Evolutionary conservation across 2,888 invertebrate species (phyloP), one percentile per base, ranked within the genome.

Genomic region (Metellina segmentata): DNA sequence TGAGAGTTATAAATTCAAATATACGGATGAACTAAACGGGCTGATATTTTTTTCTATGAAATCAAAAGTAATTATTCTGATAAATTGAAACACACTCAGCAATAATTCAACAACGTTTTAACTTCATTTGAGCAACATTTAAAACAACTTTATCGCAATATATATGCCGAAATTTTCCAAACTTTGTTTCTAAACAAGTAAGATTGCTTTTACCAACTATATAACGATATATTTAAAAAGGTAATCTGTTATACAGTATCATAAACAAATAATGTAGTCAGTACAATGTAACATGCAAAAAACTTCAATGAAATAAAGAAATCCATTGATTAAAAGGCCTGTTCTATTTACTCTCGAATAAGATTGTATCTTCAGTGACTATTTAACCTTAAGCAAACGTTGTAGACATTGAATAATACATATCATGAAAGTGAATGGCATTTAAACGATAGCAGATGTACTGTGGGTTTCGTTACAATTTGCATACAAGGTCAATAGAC

Each of bases 401-500:
- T 34, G 13, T n/a, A 11, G 9, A 52, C 20, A 49, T 71, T 82
- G 82, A 82, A 82, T 81, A 70, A 81, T 72, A 49, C 52, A 72
- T 82, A 9, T 11, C 51, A 16, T 11, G 82, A 82, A 82, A 82
- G 82, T 82, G 82, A 82, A 82, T 51, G 82, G 70, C 82, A 71
- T 52, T 82, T 72, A 82, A 82, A 52, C 19, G 82, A 82, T 19
- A 72, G 82, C 82, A 82, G 82, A 51, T 82, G 82, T 34, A 34
- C 20, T 51, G 9, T 51, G 82, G n/a, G 51, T n/a, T 82, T 72
- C 51, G 51, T 72, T 82, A 16, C n/a, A 49, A 69, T 51, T 61
- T 81, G 48, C 70, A 13, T 81, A 75, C 70, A 51, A 71, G 82
- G 82, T 82, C 82, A 71, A 82, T 71, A 82, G 82, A 82, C 82